phyloP scores from a whole-genome alignment of 1,140 invertebrate species.

The Camponotus floridanus region DNA sequence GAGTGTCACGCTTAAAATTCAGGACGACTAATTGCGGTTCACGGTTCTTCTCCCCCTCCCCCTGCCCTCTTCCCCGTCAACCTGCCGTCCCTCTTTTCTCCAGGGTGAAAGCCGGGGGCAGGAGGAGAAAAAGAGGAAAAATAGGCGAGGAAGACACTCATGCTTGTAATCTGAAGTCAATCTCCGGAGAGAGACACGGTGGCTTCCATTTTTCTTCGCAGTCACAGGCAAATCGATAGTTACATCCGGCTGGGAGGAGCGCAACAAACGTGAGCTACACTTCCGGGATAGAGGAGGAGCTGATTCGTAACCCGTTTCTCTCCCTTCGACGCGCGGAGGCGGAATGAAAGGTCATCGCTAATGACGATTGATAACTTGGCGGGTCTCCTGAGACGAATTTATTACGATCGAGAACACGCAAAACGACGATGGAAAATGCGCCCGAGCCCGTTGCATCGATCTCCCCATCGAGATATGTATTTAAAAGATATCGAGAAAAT shows the following conservation, averaged over 20 bases:
- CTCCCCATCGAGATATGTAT: neutral
- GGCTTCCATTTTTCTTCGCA: conserved; percentile 62
- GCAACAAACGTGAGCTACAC: conserved; percentile 62
- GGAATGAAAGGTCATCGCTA: conserved; percentile 14
- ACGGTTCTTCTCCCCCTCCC: too few species aligned
- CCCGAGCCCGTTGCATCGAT: neutral
- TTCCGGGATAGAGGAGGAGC: conserved; percentile 46
- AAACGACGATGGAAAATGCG: neutral
- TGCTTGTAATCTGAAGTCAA: conserved; percentile 64
- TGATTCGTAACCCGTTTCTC: conserved; percentile 22
- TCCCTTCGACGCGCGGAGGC: neutral
- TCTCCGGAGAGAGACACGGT: conserved; percentile 61
- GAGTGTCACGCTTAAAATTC: conserved; percentile 30
- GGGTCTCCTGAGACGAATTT: neutral
- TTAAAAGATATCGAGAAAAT: neutral
- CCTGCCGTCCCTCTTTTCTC: too few species aligned
- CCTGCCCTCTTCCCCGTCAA: too few species aligned
- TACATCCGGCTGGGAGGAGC: conserved; percentile 35
- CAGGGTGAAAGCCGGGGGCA: neutral
- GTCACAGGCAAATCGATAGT: conserved; percentile 65
- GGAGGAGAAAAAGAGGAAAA: neutral
- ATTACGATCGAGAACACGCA: conserved; percentile 7
- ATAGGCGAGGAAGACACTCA: neutral
- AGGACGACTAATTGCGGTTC: conserved; percentile 10
- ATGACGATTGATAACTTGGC: conserved; percentile 60